phyloP scores from a whole-genome alignment of 1,140 invertebrate species.

The Drosophila bocqueti region DNA sequence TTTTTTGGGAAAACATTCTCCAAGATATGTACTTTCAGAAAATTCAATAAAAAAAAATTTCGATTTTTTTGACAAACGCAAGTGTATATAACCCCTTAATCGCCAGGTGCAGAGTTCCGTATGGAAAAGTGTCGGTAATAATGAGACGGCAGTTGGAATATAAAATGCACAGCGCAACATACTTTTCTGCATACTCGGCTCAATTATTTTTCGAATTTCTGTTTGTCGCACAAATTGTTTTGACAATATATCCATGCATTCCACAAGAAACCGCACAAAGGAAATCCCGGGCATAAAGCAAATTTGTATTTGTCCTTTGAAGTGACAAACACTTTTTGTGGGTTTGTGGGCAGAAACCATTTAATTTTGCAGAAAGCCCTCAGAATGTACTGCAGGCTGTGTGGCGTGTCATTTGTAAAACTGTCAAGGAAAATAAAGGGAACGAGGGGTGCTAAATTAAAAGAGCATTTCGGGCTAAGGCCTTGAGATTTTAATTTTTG shows the following conservation, averaged over 20 bases:
- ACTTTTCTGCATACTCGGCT: slow-evolving; percentile 7
- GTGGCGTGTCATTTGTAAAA: slow-evolving; percentile 14
- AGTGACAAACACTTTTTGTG: slow-evolving; percentile 18
- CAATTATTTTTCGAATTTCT: slow-evolving; percentile 27
- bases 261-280: slow-evolving; percentile 19
- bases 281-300: slow-evolving; percentile 5
- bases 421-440: slow-evolving; percentile 31
- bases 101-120: slow-evolving; percentile 19
- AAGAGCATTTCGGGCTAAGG: slow-evolving; percentile 55
- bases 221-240: slow-evolving; percentile 15
- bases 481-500: background rate
- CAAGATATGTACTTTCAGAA: too few species aligned
- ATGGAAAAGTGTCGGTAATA: slow-evolving; percentile 5
- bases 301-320: slow-evolving; percentile 21
- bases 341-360: slow-evolving; percentile 25
- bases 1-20: too few species aligned
- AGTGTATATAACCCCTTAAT: too few species aligned
- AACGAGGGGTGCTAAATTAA: slow-evolving; percentile 64
- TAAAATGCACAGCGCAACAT: slow-evolving; percentile 1
- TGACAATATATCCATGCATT: slow-evolving; percentile 20
- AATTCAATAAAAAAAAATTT: too few species aligned
- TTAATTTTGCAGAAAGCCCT: slow-evolving; percentile 46
- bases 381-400: slow-evolving; percentile 26
- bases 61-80: too few species aligned
- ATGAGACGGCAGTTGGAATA: slow-evolving; percentile 6